Conservation (phyloP, 2,888 invertebrate species). For the Criorhina ranunculi region DNA sequence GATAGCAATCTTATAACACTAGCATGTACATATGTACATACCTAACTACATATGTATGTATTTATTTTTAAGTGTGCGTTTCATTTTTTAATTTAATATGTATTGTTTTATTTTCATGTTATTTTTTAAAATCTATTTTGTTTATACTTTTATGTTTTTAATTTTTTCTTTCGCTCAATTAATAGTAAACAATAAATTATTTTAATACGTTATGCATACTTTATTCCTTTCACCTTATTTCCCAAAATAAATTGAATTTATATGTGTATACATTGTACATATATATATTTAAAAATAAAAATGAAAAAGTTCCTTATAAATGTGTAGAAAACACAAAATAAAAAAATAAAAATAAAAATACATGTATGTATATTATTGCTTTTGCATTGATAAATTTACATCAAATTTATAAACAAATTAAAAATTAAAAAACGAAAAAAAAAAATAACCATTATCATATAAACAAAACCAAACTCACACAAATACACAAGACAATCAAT, state of each 20-base stretch:
- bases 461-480: constrained; percentile 68
- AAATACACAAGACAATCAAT: constrained; percentile 77
- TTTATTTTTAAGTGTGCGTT: too few species aligned
- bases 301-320: constrained; percentile 74
- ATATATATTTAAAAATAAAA: constrained; percentile 25
- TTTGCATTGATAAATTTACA: constrained; percentile 69
- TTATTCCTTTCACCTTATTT: not conserved
- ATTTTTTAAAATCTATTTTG: not conserved
- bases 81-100: not conserved
- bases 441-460: constrained; percentile 63
- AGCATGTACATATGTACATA: too few species aligned
- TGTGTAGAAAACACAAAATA: constrained; percentile 59
- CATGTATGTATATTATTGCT: constrained; percentile 69
- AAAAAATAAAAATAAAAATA: constrained; percentile 52
- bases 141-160: not conserved
- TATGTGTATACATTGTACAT: constrained; percentile 16
- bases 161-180: constrained; percentile 59
- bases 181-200: constrained; percentile 46
- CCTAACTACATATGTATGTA: too few species aligned
- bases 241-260: constrained; percentile 11
- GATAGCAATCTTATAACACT: too few species aligned
- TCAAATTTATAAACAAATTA: constrained; percentile 46
- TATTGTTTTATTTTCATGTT: too few species aligned
- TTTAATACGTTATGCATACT: constrained; percentile 2
- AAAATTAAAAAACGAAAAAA: constrained; percentile 40